Percentiles rank a stretch among this genome's conserved stretches.
Evolutionary conservation across 2,797 vertebrate species (phyloP).

Genomic region (Pygocentrus nattereri): DNA sequence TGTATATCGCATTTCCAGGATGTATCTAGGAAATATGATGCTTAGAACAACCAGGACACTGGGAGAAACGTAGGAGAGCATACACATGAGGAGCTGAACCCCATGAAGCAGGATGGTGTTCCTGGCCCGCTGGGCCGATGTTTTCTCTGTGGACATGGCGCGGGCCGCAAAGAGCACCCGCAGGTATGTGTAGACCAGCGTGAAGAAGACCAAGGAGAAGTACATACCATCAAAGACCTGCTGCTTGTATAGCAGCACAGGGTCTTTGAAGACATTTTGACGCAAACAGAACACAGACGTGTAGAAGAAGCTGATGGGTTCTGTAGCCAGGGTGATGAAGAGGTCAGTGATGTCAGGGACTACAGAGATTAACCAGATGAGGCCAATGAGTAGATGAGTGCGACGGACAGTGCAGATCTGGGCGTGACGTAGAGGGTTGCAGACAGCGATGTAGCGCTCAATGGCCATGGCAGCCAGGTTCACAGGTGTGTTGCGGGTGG

Average conservation of each 20-base stretch:
- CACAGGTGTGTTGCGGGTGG: slow-evolving; percentile 78
- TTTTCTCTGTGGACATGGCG: slow-evolving; percentile 64
- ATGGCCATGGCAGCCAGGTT: slow-evolving; percentile 80
- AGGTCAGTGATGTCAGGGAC: slow-evolving; percentile 76
- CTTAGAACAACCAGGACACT: slow-evolving; percentile 69
- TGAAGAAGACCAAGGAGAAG: slow-evolving; percentile 77
- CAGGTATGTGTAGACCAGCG: slow-evolving; percentile 76
- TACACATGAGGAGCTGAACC: slow-evolving; percentile 78
- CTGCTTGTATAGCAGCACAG: slow-evolving; percentile 65
- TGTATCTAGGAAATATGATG: slow-evolving; percentile 66
- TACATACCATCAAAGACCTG: slow-evolving; percentile 74
- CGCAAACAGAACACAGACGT: slow-evolving; percentile 74
- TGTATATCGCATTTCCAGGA: slow-evolving; percentile 71
- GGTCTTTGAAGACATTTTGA: slow-evolving; percentile 75
- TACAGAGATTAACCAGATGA: slow-evolving; percentile 75
- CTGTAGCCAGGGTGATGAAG: slow-evolving; percentile 71
- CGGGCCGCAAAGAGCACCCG: slow-evolving; percentile 70
- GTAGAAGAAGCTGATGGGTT: slow-evolving; percentile 75
- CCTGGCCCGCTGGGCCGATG: slow-evolving; percentile 67
- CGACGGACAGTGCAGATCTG: slow-evolving; percentile 75
- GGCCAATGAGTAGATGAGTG: slow-evolving; percentile 67
- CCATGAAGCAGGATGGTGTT: slow-evolving; percentile 82
- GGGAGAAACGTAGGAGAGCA: slow-evolving; percentile 80
- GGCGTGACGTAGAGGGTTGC: slow-evolving; percentile 70
- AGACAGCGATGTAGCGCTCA: slow-evolving; percentile 79